These are phyloP conservation scores for Drosophila willistoni DNA, from an alignment of 1,140 invertebrate species.

Conservation along the genomic window DNA sequence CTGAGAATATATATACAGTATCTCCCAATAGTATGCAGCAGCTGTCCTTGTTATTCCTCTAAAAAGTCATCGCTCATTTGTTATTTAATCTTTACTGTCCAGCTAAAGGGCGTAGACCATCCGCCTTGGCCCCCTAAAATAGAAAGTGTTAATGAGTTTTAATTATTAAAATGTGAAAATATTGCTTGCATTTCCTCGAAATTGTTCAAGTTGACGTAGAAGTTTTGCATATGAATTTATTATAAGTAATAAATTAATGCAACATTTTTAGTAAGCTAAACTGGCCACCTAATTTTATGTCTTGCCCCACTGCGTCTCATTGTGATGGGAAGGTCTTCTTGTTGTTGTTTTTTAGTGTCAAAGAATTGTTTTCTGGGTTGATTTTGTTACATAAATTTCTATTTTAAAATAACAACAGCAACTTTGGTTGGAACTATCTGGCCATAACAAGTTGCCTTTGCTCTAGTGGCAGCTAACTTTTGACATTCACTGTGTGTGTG, in stretches of 20 bases:
- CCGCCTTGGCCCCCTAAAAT: not conserved
- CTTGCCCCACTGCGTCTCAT: too few relatives aligned
- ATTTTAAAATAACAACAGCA: slow-evolving; percentile 52
- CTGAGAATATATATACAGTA: slow-evolving; percentile 22
- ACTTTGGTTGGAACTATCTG: slow-evolving; percentile 35
- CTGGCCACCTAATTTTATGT: not conserved
- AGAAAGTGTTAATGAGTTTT: slow-evolving; percentile 78
- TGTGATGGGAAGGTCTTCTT: not conserved
- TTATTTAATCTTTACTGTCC: slow-evolving; percentile 72
- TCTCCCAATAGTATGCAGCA: slow-evolving; percentile 52
- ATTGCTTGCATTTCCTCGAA: slow-evolving; percentile 15
- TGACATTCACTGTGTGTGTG: slow-evolving; percentile 36
- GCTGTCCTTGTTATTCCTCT: not conserved
- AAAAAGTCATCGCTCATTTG: slow-evolving; percentile 77
- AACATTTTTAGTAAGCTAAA: slow-evolving; percentile 13
- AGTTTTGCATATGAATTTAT: slow-evolving; percentile 50
- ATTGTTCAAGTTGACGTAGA: slow-evolving; percentile 32
- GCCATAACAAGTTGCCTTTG: slow-evolving; percentile 38
- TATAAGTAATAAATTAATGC: slow-evolving; percentile 16
- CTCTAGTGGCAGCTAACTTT: slow-evolving; percentile 69
- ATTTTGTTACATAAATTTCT: slow-evolving; percentile 68
- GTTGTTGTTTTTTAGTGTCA: not conserved
- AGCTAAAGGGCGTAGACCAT: slow-evolving; percentile 36
- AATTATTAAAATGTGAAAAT: slow-evolving; percentile 70
- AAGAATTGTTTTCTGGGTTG: slow-evolving; percentile 49